These are phyloP conservation scores for Chrosomus eos DNA, from an alignment of 2,797 vertebrate genomes.

Conservation along the genomic window DNA sequence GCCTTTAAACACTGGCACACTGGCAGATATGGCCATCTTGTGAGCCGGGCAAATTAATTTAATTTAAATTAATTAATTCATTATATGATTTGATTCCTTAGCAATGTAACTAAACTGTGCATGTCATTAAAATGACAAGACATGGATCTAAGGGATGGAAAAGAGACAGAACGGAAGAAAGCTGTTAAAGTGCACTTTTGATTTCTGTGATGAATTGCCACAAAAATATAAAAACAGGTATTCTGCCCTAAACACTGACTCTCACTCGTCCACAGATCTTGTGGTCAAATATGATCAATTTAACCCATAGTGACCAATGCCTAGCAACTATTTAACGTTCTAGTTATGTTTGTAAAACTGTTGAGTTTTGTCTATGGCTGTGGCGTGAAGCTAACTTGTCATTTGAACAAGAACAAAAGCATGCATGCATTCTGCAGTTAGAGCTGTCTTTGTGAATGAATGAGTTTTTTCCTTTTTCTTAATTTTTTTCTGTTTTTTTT, in stretches of 20 bases:
- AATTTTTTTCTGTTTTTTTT: slow-evolving; percentile 63
- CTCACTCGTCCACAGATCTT: slow-evolving; percentile 25
- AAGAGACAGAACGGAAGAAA: neutral
- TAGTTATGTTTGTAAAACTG: slow-evolving; percentile 78
- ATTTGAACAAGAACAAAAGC: slow-evolving; percentile 71
- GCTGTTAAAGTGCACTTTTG: slow-evolving; percentile 41
- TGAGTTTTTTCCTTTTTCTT: slow-evolving; percentile 70
- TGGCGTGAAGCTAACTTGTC: slow-evolving; percentile 79
- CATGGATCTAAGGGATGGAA: neutral
- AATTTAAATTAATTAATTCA: no score
- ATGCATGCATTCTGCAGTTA: slow-evolving; percentile 80
- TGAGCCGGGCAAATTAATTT: no score
- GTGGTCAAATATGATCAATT: slow-evolving; percentile 41
- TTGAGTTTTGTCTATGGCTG: slow-evolving; percentile 77
- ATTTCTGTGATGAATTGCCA: slow-evolving; percentile 41
- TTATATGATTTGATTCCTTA: slow-evolving; percentile 4
- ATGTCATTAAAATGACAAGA: slow-evolving; percentile 11
- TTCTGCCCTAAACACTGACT: slow-evolving; percentile 27
- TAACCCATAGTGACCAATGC: slow-evolving; percentile 63
- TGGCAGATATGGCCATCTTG: slow-evolving; percentile 15
- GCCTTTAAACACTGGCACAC: no score
- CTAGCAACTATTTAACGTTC: slow-evolving; percentile 74
- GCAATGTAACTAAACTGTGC: slow-evolving; percentile 6
- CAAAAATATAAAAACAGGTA: slow-evolving; percentile 15
- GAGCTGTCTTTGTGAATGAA: slow-evolving; percentile 79